Evolutionary conservation across 1,140 invertebrate species (phyloP), one percentile per base, ranked within the genome.

Genomic region (Bathynomus jamesi): DNA sequence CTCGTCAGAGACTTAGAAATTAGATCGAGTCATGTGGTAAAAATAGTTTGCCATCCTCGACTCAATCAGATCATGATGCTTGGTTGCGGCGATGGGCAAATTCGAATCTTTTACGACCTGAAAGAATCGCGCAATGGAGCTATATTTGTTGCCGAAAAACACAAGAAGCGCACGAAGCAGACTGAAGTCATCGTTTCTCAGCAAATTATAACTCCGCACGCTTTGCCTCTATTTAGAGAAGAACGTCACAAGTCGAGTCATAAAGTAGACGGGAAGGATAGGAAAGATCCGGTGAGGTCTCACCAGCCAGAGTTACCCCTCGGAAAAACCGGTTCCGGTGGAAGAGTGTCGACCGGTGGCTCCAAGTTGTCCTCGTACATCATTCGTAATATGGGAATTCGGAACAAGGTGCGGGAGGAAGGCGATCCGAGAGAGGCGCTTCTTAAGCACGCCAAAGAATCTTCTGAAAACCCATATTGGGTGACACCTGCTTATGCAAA

Each of bases 191-290:
- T 97, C 61, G 90, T 91, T 53, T 89, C 90, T 0, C 91, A 95
- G 72, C 93, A 98, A 79, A 94, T 99, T n/a, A 96, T 99, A 17
- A 98, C 96, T 1, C 95, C 97, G 0, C 95, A 99, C 81, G 94
- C 97, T 0, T 83, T 99, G 67, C 96, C 96, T 0, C 84, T 99
- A 82, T 99, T 99, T 82, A 87, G 94, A 70, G 92, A 97, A 82
- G 93, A 97, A 76, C 88, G 93, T 79, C 87, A 94, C 13, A 90
- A 93, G 76, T 95, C 95, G 3, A 91, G 91, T 29, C 87, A 91
- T 73, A 95, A 96, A 81, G 89, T 92, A 80, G 89, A 95, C 87
- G 94, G 98, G 79, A 96, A 95, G 78, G 93, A 94, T 65, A 83
- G 83, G n/a, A 85, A 93, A 78, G 96, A 97, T 86, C 96, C 94